Percentiles rank a stretch among this genome's conserved stretches.
Evolutionary conservation across 2,113 vertebrate species (phyloP).

Genomic region (Telmatochromis brichardi): DNA sequence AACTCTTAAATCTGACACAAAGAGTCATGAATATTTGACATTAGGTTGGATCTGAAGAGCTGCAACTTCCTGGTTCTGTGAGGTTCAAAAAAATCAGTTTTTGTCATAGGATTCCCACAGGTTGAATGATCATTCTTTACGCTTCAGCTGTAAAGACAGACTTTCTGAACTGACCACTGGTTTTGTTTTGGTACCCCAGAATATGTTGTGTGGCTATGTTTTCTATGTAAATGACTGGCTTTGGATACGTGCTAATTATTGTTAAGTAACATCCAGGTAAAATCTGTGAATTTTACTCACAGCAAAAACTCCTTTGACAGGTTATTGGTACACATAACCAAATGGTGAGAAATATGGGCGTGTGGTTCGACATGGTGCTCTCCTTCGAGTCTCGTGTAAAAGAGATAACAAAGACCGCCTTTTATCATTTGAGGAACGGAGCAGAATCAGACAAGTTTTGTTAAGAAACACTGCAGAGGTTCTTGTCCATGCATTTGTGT

Average conservation of each 20-base stretch:
- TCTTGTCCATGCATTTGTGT: rapidly evolving
- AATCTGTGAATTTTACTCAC: neutral
- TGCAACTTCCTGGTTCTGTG: neutral
- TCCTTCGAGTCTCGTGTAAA: neutral
- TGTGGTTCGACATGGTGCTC: neutral
- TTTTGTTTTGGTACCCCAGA: neutral
- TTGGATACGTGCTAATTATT: neutral
- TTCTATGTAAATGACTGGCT: neutral
- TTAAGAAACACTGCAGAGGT: neutral
- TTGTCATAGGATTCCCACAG: neutral
- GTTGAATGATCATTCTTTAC: neutral
- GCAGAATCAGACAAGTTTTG: neutral
- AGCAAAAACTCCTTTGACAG: neutral
- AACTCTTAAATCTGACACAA: neutral
- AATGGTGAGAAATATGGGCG: neutral
- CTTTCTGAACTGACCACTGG: neutral
- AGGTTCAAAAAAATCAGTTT: rapidly evolving
- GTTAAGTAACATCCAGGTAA: neutral
- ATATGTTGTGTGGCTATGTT: neutral
- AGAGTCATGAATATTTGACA: neutral
- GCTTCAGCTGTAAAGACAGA: neutral
- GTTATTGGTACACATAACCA: neutral
- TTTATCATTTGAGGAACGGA: rapidly evolving
- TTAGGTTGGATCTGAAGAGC: neutral
- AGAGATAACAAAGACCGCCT: neutral